Percentiles rank a stretch among this genome's conserved stretches.
phyloP scores from a whole-genome alignment of 2,888 invertebrate genomes.

The Rhodophaea formosa region DNA sequence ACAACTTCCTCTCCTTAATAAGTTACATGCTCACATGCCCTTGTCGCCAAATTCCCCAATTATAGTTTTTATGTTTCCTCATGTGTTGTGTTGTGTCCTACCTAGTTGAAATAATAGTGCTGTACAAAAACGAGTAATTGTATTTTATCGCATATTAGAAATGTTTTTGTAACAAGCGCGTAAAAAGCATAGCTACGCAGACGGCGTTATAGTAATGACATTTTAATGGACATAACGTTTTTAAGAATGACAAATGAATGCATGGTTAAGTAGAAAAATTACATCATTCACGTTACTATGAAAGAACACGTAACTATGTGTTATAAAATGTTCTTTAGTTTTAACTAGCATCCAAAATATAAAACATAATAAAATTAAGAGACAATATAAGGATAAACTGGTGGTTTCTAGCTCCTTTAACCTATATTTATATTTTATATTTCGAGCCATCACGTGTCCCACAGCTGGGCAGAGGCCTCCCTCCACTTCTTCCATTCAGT shows the following conservation, averaged over 20 bases:
- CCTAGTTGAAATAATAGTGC: constrained; percentile 27
- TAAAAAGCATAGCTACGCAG: constrained; percentile 37
- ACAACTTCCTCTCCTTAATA: background rate
- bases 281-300: constrained; percentile 23
- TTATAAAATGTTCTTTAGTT: background rate
- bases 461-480: no score
- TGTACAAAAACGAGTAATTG: constrained; percentile 37
- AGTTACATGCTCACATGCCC: background rate
- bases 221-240: constrained; percentile 51
- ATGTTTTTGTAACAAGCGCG: constrained; percentile 36
- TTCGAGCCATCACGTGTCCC: no score
- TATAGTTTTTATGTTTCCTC: constrained; percentile 2
- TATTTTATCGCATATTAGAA: constrained; percentile 40
- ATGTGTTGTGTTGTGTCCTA: background rate
- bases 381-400: no score
- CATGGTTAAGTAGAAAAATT: constrained; percentile 34
- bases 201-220: constrained; percentile 47
- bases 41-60: constrained; percentile 7
- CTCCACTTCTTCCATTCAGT: no score
- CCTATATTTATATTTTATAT: no score
- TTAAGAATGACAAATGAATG: constrained; percentile 39
- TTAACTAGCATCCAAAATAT: background rate
- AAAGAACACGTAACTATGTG: constrained; percentile 1
- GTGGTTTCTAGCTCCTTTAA: no score
- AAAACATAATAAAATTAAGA: no score